phyloP scores from a whole-genome alignment of 2,113 vertebrate species.

The Pristiophorus japonicus region DNA sequence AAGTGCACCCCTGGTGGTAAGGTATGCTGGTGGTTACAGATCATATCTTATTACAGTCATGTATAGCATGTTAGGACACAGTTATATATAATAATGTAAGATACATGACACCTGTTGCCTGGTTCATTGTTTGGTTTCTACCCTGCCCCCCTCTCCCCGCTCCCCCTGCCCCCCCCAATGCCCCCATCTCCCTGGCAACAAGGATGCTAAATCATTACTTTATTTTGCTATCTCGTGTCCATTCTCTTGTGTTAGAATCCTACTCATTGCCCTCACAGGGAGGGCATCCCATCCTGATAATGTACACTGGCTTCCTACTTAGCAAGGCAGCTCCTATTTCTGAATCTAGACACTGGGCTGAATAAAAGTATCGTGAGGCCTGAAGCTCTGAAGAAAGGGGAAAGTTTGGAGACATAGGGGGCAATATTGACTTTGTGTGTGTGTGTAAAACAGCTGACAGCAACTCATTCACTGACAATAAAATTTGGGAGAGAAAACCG shows the following conservation, averaged over 20 bases:
- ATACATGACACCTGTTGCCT: too few species aligned
- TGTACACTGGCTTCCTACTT: not conserved
- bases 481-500: not conserved
- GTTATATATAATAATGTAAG: too few species aligned
- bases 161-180: too few species aligned
- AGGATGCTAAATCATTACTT: too few species aligned
- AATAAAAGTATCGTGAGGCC: not conserved
- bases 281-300: not conserved
- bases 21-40: too few species aligned
- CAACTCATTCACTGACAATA: not conserved
- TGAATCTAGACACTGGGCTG: not conserved
- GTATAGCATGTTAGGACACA: too few species aligned
- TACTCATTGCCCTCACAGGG: not conserved
- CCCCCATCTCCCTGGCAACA: too few species aligned
- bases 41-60: too few species aligned
- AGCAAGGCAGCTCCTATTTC: not conserved
- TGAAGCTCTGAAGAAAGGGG: not conserved
- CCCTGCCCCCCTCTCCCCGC: too few species aligned
- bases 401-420: not conserved
- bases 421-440: not conserved
- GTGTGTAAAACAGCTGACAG: not conserved
- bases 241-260: not conserved
- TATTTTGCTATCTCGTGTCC: not conserved
- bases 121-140: not conserved
- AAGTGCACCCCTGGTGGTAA: too few species aligned